Conservation (phyloP, 2,888 invertebrate genomes). For the Neoscelio sp. region DNA sequence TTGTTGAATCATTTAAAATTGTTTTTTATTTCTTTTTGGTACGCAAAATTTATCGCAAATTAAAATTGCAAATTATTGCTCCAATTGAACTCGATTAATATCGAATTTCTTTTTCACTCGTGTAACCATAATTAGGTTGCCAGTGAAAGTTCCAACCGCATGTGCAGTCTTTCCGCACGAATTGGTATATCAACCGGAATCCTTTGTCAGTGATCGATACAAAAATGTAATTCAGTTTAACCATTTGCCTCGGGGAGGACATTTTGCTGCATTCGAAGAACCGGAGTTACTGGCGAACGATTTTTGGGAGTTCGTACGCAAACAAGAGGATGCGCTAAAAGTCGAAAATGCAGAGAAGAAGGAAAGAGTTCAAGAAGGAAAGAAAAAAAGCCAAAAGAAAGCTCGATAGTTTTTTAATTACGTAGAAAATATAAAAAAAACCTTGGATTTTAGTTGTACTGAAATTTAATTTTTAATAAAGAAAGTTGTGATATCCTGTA, state of each 20-base stretch:
- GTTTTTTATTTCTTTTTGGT: no score
- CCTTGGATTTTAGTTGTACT: no score
- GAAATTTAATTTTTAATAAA: no score
- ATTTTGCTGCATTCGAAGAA: slow-evolving; percentile 93
- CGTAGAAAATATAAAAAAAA: no score
- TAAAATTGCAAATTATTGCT: slow-evolving; percentile 72
- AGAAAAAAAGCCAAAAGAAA: slow-evolving; percentile 13
- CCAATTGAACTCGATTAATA: slow-evolving; percentile 81
- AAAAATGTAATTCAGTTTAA: slow-evolving; percentile 88
- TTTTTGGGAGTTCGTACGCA: slow-evolving; percentile 86
- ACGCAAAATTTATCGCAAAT: slow-evolving; percentile 86
- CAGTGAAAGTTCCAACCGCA: slow-evolving; percentile 88
- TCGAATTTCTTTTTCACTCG: slow-evolving; percentile 37
- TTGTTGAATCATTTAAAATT: no score
- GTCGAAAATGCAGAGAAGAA: slow-evolving; percentile 32
- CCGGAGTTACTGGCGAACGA: slow-evolving; percentile 89
- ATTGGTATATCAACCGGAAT: slow-evolving; percentile 85
- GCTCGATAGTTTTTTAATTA: no score
- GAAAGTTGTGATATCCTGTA: no score
- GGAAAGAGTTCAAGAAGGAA: slow-evolving; percentile 45
- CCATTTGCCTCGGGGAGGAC: slow-evolving; percentile 89
- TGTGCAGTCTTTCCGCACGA: slow-evolving; percentile 91
- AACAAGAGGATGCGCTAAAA: slow-evolving; percentile 69
- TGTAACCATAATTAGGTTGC: slow-evolving; percentile 84
- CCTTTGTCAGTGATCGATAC: slow-evolving; percentile 86